phyloP scores from a whole-genome alignment of 1,140 invertebrate genomes.

The Zaprionus capensis region DNA sequence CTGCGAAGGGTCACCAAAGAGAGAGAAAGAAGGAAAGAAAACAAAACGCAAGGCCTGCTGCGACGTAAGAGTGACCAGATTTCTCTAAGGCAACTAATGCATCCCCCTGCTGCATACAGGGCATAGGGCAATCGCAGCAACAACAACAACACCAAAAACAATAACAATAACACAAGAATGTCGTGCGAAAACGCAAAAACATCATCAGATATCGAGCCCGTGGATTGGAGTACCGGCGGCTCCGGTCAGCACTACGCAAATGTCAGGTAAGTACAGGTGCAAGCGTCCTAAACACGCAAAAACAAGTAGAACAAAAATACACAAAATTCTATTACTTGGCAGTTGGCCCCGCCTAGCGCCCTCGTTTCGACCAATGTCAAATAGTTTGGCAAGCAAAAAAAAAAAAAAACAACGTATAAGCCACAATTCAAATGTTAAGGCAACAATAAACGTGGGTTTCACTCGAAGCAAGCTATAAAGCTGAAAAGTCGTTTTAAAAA shows the following conservation, averaged over 20 bases:
- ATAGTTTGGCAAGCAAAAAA: constrained; percentile 26
- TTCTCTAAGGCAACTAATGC: constrained; percentile 24
- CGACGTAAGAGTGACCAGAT: constrained; percentile 45
- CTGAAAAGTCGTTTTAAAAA: neutral
- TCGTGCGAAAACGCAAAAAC: constrained; percentile 81
- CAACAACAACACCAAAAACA: constrained; percentile 21
- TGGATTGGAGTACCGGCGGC: constrained; percentile 79
- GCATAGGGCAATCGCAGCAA: constrained; percentile 19
- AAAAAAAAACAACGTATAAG: constrained; percentile 3
- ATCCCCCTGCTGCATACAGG: constrained; percentile 39
- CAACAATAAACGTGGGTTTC: constrained; percentile 35
- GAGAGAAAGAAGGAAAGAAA: constrained; percentile 19
- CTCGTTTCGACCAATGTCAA: constrained; percentile 52
- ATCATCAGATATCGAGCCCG: constrained; percentile 82
- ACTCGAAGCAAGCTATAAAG: neutral
- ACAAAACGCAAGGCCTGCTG: constrained; percentile 34
- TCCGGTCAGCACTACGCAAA: constrained; percentile 81
- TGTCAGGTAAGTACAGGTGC: constrained; percentile 73
- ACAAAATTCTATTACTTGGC: constrained; percentile 10
- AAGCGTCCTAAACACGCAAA: constrained; percentile 1
- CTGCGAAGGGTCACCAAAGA: constrained; percentile 15
- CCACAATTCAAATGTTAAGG: constrained; percentile 24
- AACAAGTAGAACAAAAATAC: neutral
- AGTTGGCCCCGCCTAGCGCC: constrained; percentile 30
- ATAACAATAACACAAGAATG: constrained; percentile 53